Base-by-base conservation (phyloP, 92 coral and sea anemone genomes). In the Metridium senile region DNA sequence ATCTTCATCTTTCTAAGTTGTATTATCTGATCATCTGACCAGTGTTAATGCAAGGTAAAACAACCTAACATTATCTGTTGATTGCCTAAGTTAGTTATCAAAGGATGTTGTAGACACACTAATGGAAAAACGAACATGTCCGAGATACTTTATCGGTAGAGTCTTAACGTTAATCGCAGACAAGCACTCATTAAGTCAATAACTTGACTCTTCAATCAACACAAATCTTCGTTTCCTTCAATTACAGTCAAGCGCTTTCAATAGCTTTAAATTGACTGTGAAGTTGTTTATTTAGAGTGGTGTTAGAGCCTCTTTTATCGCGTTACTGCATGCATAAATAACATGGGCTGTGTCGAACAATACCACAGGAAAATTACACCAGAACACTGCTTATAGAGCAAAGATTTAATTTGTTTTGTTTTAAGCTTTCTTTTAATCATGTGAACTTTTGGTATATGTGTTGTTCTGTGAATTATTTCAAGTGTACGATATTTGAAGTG, bases 191-290 rank as follows among this genome's bases (percentile, higher is more conserved):
- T 31, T 66, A 19, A 19, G 74, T 68, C 74, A 78, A 78, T 72
- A 68, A 25, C 32, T 17, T 58, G 74, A 54, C 82, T 47, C 66
- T 53, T 78, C 75, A 49, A 68, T 78, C 82, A 78, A 78, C 75
- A 78, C 47, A 10, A 22, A 20, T 68, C 82, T 78, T 53, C 53
- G 64, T 17, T 78, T 66, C 66, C 67, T 65, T 66, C 82, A 78
- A 78, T 78, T 78, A 78, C 75, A 27, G 82, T 87, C 91, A 78
- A 86, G 81, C 81, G 77, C 56, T 82, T 78, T 87, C 87, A 82
- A 76, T 72, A 58, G 91, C 74, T 75, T 74, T 87, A 82, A 87
- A 82, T 87, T 87, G 87, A 66, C 91, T 87, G 71, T 72, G 91
- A 82, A 87, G 72, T 82, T 87, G 91, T 87, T 87, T 87, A 76